These are phyloP conservation scores for Aethina tumida DNA, from an alignment of 1,140 invertebrate genomes.

Conservation along the genomic window DNA sequence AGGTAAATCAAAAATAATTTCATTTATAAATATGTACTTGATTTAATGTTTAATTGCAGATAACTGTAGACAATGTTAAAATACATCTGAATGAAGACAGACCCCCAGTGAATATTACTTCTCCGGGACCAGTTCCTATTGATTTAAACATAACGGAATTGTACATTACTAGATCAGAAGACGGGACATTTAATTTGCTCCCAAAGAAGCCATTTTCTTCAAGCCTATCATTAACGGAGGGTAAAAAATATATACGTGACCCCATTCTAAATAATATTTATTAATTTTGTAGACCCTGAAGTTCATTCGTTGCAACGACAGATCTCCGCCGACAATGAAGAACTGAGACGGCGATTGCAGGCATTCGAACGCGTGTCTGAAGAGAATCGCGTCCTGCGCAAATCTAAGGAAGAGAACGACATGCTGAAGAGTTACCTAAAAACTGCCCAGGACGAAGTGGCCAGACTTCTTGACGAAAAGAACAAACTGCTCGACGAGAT, in stretches of 20 bases:
- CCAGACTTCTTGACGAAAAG: constrained; percentile 57
- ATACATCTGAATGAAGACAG: constrained; percentile 70
- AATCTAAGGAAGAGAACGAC: constrained; percentile 52
- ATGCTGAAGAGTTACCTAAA: constrained; percentile 46
- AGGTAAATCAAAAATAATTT: constrained; percentile 42
- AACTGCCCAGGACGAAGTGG: constrained; percentile 61
- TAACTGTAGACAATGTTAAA: constrained; percentile 56
- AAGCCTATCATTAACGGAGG: constrained; percentile 3
- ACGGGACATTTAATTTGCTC: constrained; percentile 64
- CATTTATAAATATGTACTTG: neutral
- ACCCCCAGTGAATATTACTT: constrained; percentile 69
- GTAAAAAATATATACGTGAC: constrained; percentile 1
- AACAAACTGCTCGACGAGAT: constrained; percentile 58
- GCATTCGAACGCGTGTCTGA: constrained; percentile 52
- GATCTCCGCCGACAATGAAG: constrained; percentile 52
- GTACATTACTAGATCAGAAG: constrained; percentile 51
- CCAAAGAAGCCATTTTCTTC: constrained; percentile 9
- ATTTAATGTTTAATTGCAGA: constrained; percentile 36
- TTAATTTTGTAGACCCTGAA: constrained; percentile 1
- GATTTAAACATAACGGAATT: constrained; percentile 63
- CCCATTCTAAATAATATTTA: neutral
- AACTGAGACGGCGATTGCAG: constrained; percentile 46
- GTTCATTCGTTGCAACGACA: constrained; percentile 16
- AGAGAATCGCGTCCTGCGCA: constrained; percentile 47
- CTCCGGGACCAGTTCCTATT: constrained; percentile 69